phyloP scores from a whole-genome alignment of 1,140 invertebrate species.

The Choristoneura fumiferana region DNA sequence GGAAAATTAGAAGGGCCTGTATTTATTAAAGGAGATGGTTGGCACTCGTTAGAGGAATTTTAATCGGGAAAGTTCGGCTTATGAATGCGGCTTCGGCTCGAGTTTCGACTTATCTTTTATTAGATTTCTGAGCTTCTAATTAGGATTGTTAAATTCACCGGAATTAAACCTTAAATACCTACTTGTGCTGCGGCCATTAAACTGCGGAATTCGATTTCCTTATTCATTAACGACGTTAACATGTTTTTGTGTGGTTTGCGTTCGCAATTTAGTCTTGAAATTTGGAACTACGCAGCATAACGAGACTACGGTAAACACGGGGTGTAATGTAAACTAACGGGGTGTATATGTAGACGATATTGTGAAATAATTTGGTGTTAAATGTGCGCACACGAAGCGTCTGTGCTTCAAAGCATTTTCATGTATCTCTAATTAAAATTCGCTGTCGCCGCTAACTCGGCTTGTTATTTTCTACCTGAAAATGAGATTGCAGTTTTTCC shows the following conservation, averaged over 20 bases:
- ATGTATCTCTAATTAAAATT: conserved; percentile 77
- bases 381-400: conserved; percentile 44
- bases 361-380: conserved; percentile 59
- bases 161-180: conserved; percentile 60
- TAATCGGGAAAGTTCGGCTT: conserved; percentile 72
- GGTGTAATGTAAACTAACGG: conserved; percentile 44
- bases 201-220: conserved; percentile 3
- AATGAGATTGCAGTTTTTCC: conserved; percentile 40
- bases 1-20: conserved; percentile 74
- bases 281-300: conserved; percentile 38
- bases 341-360: conserved; percentile 47
- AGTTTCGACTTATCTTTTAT: conserved; percentile 74
- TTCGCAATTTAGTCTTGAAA: conserved; percentile 27
- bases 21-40: conserved; percentile 76
- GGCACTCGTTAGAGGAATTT: conserved; percentile 75
- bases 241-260: not conserved
- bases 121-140: conserved; percentile 68
- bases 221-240: not conserved
- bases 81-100: conserved; percentile 67
- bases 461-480: conserved; percentile 55
- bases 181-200: conserved; percentile 31
- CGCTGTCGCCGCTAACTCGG: conserved; percentile 62
- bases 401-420: conserved; percentile 71
- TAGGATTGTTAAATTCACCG: conserved; percentile 63
- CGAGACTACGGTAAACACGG: not conserved